Evolutionary conservation across 2,113 vertebrate genomes (phyloP), one percentile per base, ranked within the genome.

Genomic region (Scytalopus superciliaris): DNA sequence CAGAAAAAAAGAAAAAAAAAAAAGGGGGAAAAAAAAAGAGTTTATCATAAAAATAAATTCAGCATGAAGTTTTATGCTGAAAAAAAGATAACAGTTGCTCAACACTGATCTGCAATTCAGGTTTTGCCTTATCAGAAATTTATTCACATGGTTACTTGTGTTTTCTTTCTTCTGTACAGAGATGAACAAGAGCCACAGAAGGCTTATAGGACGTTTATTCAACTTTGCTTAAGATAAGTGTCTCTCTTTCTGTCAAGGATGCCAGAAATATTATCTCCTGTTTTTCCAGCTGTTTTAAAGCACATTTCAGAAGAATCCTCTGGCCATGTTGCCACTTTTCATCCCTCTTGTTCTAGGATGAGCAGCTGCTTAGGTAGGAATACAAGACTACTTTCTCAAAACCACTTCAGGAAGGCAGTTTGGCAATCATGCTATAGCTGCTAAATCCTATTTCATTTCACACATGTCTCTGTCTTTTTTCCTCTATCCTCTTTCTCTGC

Each of bases 21-120:
- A 28, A 37, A 21, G 31, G 8, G 22, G 1, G 1, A 22, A 35
- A 42, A 21, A n/a, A 8, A 30, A 24, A 7, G 1, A 55, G 4
- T 2, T 77, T 74, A n/a, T 31, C 9, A 33, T 27, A 84, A 70
- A 87, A 89, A 55, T 23, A 72, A 42, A 11, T 50, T 30, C 14
- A 50, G 2, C 19, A 3, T 8, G 27, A 33, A n/a, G 2, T 35
- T 87, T 82, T 72, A 52, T 31, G 5, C 5, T 73, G 53, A 12
- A 83, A 30, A 30, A 67, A 79, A 82, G 7, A 35, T 55, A 27
- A 27, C 7, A 50, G n/a, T 52, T 92, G 11, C 31, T 50, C 56
- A 72, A 22, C 5, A 27, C 3, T 35, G 8, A 52, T 68, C 42
- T 12, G 6, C 13, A 77, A 5, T 84, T 78, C 28, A 67, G 33